Evolutionary conservation across 1,140 invertebrate genomes (phyloP).

Genomic region (Drosophila cardini): DNA sequence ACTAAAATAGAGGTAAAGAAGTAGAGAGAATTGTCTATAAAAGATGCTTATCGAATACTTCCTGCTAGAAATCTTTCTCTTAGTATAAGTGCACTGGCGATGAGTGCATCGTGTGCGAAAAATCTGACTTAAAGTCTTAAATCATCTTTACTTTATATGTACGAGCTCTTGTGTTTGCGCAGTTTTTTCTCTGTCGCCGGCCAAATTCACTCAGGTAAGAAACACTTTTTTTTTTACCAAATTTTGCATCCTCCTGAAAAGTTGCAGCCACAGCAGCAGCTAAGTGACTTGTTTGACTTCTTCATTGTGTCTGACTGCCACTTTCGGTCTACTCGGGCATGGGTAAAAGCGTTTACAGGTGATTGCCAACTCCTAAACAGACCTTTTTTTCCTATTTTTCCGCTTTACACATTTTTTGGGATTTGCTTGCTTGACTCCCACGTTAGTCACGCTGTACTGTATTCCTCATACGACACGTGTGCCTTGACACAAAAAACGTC

Average conservation of each 20-base stretch:
- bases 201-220: slow-evolving; percentile 7
- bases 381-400: slow-evolving; percentile 26
- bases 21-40: slow-evolving; percentile 3
- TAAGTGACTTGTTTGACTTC: slow-evolving; percentile 79
- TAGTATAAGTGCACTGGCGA: slow-evolving; percentile 35
- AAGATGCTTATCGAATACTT: slow-evolving; percentile 62
- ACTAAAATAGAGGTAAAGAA: neutral
- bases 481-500: slow-evolving; percentile 8
- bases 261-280: slow-evolving; percentile 18
- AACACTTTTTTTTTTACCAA: slow-evolving; percentile 1
- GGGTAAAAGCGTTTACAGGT: slow-evolving; percentile 50
- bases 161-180: neutral
- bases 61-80: slow-evolving; percentile 69
- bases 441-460: slow-evolving; percentile 29
- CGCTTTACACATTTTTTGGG: slow-evolving; percentile 30
- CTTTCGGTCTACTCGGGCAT: slow-evolving; percentile 42
- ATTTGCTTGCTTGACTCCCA: slow-evolving; percentile 2
- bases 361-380: slow-evolving; percentile 41
- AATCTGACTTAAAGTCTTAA: slow-evolving; percentile 62
- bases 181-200: slow-evolving; percentile 3
- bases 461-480: slow-evolving; percentile 38
- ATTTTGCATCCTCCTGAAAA: slow-evolving; percentile 60
- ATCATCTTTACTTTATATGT: slow-evolving; percentile 62
- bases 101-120: slow-evolving; percentile 41
- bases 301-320: slow-evolving; percentile 58